Base-by-base conservation (phyloP, 2,888 invertebrate genomes). In the Melieria crassipennis region DNA sequence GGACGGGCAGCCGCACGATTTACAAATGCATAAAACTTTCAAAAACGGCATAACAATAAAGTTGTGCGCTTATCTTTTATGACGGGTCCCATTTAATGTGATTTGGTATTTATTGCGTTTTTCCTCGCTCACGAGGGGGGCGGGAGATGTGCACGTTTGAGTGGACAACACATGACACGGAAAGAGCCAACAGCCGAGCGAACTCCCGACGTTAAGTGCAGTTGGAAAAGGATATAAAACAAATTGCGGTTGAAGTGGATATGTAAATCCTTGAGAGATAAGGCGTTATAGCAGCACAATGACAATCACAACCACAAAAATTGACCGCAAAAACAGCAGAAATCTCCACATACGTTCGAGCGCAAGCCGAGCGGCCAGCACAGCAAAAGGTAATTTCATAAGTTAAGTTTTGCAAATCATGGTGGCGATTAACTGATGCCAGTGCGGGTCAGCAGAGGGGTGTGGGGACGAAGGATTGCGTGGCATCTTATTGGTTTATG, bases 211-310 rank as follows among this genome's bases (percentile, higher is more conserved):
- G 30, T 30, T 30, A 30, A 30, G 30, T 58, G 58, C n/a, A 43
- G 43, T 30, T 11, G 63, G 48, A 4, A 7, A 4, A 11, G 61
- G 10, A 10, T 52, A 65, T 70, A 58, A 58, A 48, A 62, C 61
- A 65, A 72, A 65, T 72, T 64, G 64, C 74, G 71, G 60, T 71
- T 67, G 65, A 73, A 61, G 76, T 72, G 65, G 69, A 71, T 80
- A 84, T 84, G 84, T 84, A 83, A 84, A 84, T 84, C 81, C 81
- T 76, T 76, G 79, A 79, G 81, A 83, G 84, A 84, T 84, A 84
- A 83, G 81, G 83, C 83, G 83, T 77, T 75, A 81, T 78, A 84
- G 81, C 79, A 81, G 81, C 79, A 81, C 82, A 84, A 79, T 84
- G 84, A 84, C 84, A 84, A 80, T 79, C 82, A 77, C 78, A 79